Evolutionary conservation across 2,888 invertebrate genomes (phyloP), one percentile per base, ranked within the genome.

Genomic region (Eilema sororculum): DNA sequence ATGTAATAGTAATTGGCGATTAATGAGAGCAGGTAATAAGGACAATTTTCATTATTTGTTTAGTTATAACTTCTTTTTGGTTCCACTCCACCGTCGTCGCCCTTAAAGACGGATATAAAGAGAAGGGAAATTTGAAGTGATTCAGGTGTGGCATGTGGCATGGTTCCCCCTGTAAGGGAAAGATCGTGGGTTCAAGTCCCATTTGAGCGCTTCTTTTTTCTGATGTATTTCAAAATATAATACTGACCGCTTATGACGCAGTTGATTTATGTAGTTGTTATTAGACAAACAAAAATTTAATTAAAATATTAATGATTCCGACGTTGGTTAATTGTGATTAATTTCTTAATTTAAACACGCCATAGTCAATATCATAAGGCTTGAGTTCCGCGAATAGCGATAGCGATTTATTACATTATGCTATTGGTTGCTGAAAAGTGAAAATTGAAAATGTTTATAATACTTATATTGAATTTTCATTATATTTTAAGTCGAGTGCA

Each of bases 301-400:
- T 86, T 82, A 82, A 79, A 86, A 83, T 75, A 79, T 79, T 82
- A 84, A 85, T 82, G 76, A 76, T 73, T 82, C 77, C 77, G 71
- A 84, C 84, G 80, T 77, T 73, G 71, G 70, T 73, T 70, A 69
- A 73, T 73, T 76, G 72, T 86, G 82, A 86, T 87, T 84, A 74
- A 86, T 86, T 82, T 84, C 81, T 84, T 84, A 79, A 86, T 86
- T 72, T 67, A 22, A 66, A 58, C 24, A 57, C 20, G 37, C 24
- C 58, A 20, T 8, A 13, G 22, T 30, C 65, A 37, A 24, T 22
- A 22, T 30, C 13, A 13, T 20, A 37, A 24, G 12, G 65, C n/a
- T 30, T 56, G 16, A 12, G 30, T 56, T 57, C 16, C 10, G 22
- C 2, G 13, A 16, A 24, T 5, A 37, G 61, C 37, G 37, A 37